Percentiles rank a stretch among this genome's conserved stretches.
phyloP scores from a whole-genome alignment of 1,140 invertebrate species.

The Mizuhopecten yessoensis region DNA sequence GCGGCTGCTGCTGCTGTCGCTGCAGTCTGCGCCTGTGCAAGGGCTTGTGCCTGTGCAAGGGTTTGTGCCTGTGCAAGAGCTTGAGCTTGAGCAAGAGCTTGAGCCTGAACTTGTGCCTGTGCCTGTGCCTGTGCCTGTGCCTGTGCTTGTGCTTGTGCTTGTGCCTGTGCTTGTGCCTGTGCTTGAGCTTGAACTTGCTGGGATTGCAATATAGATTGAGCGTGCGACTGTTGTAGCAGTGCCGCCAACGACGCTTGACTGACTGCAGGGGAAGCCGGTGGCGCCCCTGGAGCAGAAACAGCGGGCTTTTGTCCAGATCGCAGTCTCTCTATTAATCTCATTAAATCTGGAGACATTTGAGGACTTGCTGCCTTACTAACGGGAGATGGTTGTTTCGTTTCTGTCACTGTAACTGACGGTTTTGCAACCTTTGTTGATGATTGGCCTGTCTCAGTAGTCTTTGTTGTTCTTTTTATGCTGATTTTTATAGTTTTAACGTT shows the following conservation, averaged over 20 bases:
- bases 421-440: background rate
- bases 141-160: constrained; percentile 44
- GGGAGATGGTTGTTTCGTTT: background rate
- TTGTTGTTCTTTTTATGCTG: constrained; percentile 14
- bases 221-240: background rate
- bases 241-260: background rate
- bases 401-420: background rate
- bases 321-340: background rate
- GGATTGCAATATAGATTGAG: background rate
- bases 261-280: background rate
- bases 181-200: background rate
- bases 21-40: background rate
- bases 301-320: background rate
- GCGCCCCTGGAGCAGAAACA: background rate
- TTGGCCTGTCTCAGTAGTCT: background rate
- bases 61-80: constrained; percentile 15
- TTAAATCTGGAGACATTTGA: background rate
- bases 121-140: constrained; percentile 43
- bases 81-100: constrained; percentile 28
- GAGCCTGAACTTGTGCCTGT: background rate
- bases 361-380: background rate
- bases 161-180: constrained; percentile 44
- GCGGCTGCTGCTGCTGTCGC: background rate
- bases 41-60: background rate
- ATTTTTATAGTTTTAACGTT: background rate